phyloP scores from a whole-genome alignment of 92 coral and sea anemone genomes.

The Nematostella vectensis region DNA sequence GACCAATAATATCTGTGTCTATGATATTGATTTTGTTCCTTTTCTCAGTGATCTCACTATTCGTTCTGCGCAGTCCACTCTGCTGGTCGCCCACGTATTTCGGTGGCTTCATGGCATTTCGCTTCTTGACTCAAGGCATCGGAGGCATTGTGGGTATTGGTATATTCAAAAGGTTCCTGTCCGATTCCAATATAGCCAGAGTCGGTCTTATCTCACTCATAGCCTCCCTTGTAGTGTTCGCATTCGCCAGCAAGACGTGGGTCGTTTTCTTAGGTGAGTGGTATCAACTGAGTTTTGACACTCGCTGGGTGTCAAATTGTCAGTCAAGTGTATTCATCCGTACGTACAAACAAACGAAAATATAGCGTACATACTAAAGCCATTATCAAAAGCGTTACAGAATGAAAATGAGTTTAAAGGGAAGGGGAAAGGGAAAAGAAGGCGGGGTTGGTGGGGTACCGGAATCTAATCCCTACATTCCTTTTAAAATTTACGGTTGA shows the following conservation, averaged over 20 bases:
- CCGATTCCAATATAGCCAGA: constrained; percentile 47
- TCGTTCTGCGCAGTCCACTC: constrained; percentile 60
- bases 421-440: no score
- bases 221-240: constrained; percentile 46
- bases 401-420: no score
- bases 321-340: no score
- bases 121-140: constrained; percentile 53
- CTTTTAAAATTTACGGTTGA: no score
- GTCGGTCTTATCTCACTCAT: constrained; percentile 48
- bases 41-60: constrained; percentile 35
- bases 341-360: no score
- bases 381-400: no score
- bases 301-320: no score
- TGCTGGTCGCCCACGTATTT: constrained; percentile 67
- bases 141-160: constrained; percentile 69
- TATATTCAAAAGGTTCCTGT: constrained; percentile 31
- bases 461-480: no score
- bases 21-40: no score
- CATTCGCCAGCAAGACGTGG: constrained; percentile 40
- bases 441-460: no score
- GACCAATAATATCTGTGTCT: no score
- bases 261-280: constrained; percentile 62
- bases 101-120: constrained; percentile 65
- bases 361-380: no score
- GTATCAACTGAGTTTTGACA: neutral